These are phyloP conservation scores for Siniperca obscura DNA, from an alignment of 2,797 vertebrate genomes.

Conservation along the genomic window DNA sequence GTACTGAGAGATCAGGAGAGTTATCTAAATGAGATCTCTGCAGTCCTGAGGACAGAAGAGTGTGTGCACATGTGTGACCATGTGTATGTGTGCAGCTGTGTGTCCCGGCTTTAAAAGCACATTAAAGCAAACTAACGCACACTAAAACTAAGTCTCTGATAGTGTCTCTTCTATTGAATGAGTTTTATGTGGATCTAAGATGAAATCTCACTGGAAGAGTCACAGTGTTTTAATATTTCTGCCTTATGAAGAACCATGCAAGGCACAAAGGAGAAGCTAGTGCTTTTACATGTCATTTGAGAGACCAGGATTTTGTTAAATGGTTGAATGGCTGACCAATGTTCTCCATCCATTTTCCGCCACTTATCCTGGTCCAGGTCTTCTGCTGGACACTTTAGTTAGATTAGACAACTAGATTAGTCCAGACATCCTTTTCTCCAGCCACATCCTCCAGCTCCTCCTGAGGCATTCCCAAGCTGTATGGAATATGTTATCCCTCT, in stretches of 20 bases:
- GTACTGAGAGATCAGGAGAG: constrained; percentile 56
- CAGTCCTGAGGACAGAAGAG: constrained; percentile 49
- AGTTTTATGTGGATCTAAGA: constrained; percentile 5
- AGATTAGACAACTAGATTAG: constrained; percentile 3
- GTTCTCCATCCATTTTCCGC: neutral
- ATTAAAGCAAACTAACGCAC: constrained; percentile 24
- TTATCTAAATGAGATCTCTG: constrained; percentile 79
- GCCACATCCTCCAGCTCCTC: constrained; percentile 23
- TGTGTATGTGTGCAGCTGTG: constrained; percentile 20
- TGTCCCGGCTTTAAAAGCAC: constrained; percentile 20
- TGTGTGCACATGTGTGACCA: constrained; percentile 24
- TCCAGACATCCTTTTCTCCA: constrained; percentile 8
- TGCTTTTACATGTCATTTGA: neutral
- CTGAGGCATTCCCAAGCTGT: constrained; percentile 5
- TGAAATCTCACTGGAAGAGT: constrained; percentile 16
- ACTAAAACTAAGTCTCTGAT: constrained; percentile 2
- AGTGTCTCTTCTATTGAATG: constrained; percentile 8
- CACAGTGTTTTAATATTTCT: constrained; percentile 9
- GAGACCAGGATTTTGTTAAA: constrained; percentile 4
- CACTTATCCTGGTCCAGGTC: constrained; percentile 9
- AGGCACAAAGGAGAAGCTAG: neutral
- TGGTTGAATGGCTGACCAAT: neutral
- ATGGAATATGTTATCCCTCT: constrained; percentile 24
- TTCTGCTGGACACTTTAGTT: constrained; percentile 24
- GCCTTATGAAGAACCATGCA: neutral